Percentiles rank a stretch among this genome's conserved stretches.
Conservation (phyloP, 1,140 invertebrate species). For the Camponotus floridanus region DNA sequence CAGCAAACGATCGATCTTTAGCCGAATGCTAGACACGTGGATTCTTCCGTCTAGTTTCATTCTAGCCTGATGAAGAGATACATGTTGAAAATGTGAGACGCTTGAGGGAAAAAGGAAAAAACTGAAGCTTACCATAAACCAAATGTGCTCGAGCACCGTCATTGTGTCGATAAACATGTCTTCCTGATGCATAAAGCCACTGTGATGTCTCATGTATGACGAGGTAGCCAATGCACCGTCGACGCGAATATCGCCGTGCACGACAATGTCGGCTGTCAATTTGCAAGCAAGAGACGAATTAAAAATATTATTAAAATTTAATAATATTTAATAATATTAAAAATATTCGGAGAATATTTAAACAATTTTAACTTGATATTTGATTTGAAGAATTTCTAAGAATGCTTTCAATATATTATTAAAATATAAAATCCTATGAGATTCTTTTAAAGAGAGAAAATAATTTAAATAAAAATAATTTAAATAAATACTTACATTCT, state of each 20-base stretch:
- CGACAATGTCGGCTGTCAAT: slow-evolving; percentile 87
- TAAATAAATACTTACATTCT: slow-evolving; percentile 86
- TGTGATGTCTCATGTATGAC: slow-evolving; percentile 91
- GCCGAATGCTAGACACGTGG: slow-evolving; percentile 86
- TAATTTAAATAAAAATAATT: too few species aligned
- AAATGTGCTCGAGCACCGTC: slow-evolving; percentile 95
- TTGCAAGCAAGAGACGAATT: not conserved
- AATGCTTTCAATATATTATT: too few species aligned
- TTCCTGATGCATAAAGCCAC: slow-evolving; percentile 98
- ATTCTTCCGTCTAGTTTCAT: slow-evolving; percentile 92
- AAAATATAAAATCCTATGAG: too few species aligned
- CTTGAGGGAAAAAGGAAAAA: not conserved
- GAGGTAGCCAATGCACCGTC: slow-evolving; percentile 90
- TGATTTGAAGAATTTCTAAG: too few species aligned
- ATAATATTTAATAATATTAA: too few species aligned
- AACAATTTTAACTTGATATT: too few species aligned
- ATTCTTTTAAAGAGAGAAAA: too few species aligned
- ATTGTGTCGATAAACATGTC: slow-evolving; percentile 95
- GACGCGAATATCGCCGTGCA: slow-evolving; percentile 92
- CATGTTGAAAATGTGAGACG: not conserved
- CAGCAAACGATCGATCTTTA: slow-evolving; percentile 90
- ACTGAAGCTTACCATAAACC: slow-evolving; percentile 91
- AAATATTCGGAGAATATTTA: not conserved
- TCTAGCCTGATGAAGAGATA: slow-evolving; percentile 88
- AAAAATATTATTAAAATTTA: too few species aligned